phyloP scores from a whole-genome alignment of 2,797 vertebrate genomes.

The Molossus alvarezi region DNA sequence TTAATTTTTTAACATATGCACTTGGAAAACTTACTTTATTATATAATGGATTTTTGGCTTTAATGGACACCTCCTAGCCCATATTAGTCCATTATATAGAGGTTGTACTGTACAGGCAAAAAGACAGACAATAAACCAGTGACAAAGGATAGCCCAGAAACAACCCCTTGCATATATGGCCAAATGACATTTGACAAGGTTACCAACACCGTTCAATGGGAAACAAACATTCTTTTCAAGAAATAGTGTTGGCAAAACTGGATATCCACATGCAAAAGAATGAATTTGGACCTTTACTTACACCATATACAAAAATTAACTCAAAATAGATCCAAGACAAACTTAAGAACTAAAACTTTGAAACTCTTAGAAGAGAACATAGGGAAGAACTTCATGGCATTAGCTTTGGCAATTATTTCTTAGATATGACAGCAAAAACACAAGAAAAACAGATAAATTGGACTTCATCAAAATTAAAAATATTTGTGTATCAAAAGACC shows the following conservation, averaged over 20 bases:
- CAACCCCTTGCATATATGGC: not conserved
- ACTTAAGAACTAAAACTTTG: conserved; percentile 5
- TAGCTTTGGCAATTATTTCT: not conserved
- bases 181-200: not conserved
- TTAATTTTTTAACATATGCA: not conserved
- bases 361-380: conserved; percentile 23
- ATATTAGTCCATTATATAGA: not conserved
- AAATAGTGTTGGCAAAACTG: not conserved
- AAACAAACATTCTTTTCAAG: conserved; percentile 19
- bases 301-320: not conserved
- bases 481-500: not conserved
- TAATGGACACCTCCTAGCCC: not conserved
- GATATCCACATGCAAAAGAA: not conserved
- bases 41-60: not conserved
- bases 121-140: not conserved
- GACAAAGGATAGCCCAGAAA: conserved; percentile 35
- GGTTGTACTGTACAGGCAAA: not conserved
- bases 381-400: not conserved
- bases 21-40: not conserved
- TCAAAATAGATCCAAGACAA: conserved; percentile 22
- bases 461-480: conserved; percentile 18
- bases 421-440: not conserved
- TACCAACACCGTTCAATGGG: not conserved
- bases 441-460: not conserved
- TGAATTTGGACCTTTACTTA: not conserved